Conservation (phyloP, 2,888 invertebrate genomes). For the Cryptocheilus praepositus region DNA sequence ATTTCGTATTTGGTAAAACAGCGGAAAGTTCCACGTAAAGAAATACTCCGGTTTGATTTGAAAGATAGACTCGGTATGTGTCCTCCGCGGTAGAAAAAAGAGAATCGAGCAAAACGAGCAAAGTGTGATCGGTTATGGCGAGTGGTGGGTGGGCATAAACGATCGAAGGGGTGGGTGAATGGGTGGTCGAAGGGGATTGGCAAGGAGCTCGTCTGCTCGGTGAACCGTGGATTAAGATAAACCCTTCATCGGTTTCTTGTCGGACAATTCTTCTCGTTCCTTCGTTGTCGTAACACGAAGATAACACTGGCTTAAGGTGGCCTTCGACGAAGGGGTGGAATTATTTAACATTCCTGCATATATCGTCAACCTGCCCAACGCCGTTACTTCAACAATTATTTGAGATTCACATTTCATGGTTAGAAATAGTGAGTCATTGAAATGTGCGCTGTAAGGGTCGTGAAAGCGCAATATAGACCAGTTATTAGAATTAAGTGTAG, state of each 20-base stretch:
- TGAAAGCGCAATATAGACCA: too few species aligned
- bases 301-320: conserved; percentile 51
- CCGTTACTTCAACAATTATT: too few species aligned
- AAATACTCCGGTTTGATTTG: conserved; percentile 21
- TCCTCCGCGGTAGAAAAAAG: conserved; percentile 40
- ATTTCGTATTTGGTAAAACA: too few species aligned
- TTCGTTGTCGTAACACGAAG: conserved; percentile 46
- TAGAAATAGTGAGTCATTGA: too few species aligned
- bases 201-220: conserved; percentile 68
- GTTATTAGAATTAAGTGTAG: too few species aligned
- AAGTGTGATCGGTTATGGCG: conserved; percentile 70
- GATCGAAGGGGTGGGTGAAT: conserved; percentile 48
- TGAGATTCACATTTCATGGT: too few species aligned
- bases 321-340: conserved; percentile 24
- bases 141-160: conserved; percentile 39
- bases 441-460: too few species aligned
- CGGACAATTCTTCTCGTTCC: conserved; percentile 62
- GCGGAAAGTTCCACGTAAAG: too few species aligned
- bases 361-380: too few species aligned
- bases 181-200: conserved; percentile 47
- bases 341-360: conserved; percentile 43
- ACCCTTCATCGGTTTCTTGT: conserved; percentile 73
- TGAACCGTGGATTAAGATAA: conserved; percentile 74
- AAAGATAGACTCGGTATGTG: conserved; percentile 14
- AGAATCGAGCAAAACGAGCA: conserved; percentile 60